Percentiles rank a stretch among this genome's conserved stretches.
phyloP scores from a whole-genome alignment of 2,113 vertebrate species.

The Zootoca vivipara region DNA sequence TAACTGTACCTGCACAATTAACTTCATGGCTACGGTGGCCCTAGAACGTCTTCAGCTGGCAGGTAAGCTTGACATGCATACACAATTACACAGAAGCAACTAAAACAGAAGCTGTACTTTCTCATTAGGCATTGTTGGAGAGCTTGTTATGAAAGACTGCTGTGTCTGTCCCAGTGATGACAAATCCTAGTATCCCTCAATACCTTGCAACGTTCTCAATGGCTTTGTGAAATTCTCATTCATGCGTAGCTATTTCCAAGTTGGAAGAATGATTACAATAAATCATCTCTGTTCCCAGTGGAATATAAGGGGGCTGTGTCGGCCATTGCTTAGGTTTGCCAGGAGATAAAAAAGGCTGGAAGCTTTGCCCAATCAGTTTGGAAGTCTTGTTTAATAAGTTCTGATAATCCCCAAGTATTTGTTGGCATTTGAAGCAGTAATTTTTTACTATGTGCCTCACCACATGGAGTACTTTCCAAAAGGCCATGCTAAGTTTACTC shows the following conservation, averaged over 20 bases:
- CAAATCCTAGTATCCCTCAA: background rate
- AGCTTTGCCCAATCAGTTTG: background rate
- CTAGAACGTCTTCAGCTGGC: background rate
- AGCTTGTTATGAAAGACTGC: background rate
- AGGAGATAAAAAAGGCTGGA: slow-evolving; percentile 31
- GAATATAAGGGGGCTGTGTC: background rate
- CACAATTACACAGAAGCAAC: background rate
- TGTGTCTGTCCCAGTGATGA: background rate
- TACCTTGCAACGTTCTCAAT: background rate
- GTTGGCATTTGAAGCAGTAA: slow-evolving; percentile 57
- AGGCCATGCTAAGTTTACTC: slow-evolving; percentile 74
- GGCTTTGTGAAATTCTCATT: background rate
- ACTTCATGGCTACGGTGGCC: background rate
- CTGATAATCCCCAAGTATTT: slow-evolving; percentile 66
- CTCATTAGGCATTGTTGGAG: background rate
- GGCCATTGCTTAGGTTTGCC: background rate
- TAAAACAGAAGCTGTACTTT: background rate
- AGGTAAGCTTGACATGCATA: background rate
- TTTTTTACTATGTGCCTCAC: slow-evolving; percentile 62
- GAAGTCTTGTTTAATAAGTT: slow-evolving; percentile 26
- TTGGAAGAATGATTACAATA: background rate
- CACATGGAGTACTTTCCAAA: slow-evolving; percentile 56
- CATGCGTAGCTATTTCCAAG: background rate
- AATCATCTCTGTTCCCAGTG: background rate
- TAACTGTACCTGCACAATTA: background rate